These are phyloP conservation scores for Tadarida brasiliensis DNA, from an alignment of 2,797 vertebrate species.

Conservation along the genomic window DNA sequence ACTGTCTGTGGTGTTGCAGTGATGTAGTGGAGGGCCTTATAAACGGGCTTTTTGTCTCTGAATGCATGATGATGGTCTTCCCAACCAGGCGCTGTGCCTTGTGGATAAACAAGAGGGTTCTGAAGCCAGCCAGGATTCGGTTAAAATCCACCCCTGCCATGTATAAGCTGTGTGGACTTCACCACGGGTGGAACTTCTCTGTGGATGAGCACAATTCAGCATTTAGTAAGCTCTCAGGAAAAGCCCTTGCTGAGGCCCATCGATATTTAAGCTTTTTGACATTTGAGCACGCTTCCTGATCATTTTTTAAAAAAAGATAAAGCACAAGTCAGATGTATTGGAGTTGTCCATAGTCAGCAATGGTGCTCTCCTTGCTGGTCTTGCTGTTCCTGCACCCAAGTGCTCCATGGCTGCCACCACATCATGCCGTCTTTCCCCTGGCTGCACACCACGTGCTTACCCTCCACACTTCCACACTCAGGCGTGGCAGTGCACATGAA, in stretches of 20 bases:
- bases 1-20: too few species aligned
- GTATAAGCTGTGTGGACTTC: not conserved
- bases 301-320: conserved; percentile 3
- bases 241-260: not conserved
- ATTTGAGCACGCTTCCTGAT: not conserved
- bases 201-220: not conserved
- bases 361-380: too few species aligned
- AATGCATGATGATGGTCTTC: not conserved
- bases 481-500: too few species aligned
- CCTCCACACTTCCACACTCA: not conserved
- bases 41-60: not conserved
- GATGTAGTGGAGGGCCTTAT: not conserved
- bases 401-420: not conserved
- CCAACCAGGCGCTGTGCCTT: not conserved
- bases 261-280: not conserved
- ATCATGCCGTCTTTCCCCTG: too few species aligned
- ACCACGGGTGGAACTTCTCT: too few species aligned
- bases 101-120: not conserved
- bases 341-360: not conserved
- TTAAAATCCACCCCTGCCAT: not conserved
- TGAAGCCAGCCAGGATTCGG: not conserved
- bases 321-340: not conserved
- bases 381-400: not conserved
- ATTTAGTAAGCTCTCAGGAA: not conserved
- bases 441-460: not conserved